These are phyloP conservation scores for Drosophila ambigua DNA, from an alignment of 1,140 invertebrate species.

Conservation along the genomic window DNA sequence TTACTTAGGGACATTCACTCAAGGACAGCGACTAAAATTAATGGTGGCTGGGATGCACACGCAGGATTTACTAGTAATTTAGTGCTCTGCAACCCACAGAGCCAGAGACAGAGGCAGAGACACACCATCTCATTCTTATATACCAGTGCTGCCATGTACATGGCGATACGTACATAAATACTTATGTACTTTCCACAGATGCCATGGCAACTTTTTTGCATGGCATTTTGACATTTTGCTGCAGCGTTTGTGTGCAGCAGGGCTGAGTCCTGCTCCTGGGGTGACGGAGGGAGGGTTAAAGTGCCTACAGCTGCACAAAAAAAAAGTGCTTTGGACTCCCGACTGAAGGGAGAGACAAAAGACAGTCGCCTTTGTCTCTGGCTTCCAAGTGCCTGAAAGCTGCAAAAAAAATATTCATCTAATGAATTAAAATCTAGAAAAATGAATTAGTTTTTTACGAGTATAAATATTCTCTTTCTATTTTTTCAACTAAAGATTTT, in stretches of 20 bases:
- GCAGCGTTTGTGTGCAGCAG: constrained; percentile 46
- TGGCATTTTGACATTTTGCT: constrained; percentile 53
- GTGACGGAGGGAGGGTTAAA: constrained; percentile 7
- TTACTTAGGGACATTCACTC: constrained; percentile 53
- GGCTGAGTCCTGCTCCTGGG: not conserved
- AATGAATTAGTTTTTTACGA: constrained; percentile 53
- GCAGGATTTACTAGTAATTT: constrained; percentile 64
- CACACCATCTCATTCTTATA: not conserved
- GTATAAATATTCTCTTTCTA: not conserved
- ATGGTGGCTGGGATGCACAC: constrained; percentile 54
- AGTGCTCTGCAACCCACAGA: constrained; percentile 30
- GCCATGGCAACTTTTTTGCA: constrained; percentile 40
- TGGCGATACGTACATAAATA: not conserved
- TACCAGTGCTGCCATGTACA: not conserved
- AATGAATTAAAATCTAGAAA: constrained; percentile 61
- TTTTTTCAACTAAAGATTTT: constrained; percentile 35
- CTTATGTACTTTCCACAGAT: constrained; percentile 7
- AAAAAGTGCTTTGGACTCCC: constrained; percentile 13
- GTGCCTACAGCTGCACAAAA: constrained; percentile 35
- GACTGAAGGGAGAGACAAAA: constrained; percentile 42
- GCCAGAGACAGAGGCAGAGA: constrained; percentile 2
- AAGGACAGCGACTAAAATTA: constrained; percentile 45
- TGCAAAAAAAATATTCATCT: constrained; percentile 25
- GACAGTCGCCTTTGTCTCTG: constrained; percentile 14
- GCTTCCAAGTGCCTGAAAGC: constrained; percentile 3